Conservation (phyloP, 2,113 vertebrate species). For the Amblyopsis rosae region DNA sequence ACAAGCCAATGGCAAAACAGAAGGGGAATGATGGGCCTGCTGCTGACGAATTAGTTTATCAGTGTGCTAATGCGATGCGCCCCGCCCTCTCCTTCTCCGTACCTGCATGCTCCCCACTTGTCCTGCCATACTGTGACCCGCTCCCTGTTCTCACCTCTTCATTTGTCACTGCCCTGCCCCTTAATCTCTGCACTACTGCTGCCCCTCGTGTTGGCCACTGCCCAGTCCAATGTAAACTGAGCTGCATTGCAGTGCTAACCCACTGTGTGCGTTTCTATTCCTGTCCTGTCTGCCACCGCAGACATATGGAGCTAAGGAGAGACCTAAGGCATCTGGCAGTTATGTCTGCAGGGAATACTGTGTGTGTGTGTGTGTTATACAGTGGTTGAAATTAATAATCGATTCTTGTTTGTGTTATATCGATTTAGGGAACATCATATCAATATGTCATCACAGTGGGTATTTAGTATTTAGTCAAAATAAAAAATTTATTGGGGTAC, state of each 20-base stretch:
- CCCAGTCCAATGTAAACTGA: background rate
- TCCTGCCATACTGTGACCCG: background rate
- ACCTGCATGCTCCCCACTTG: background rate
- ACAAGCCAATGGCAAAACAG: constrained; percentile 36
- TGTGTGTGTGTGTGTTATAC: background rate
- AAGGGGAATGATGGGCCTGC: constrained; percentile 17
- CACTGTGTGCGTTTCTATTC: background rate
- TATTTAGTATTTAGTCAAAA: too few species aligned
- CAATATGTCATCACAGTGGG: too few species aligned
- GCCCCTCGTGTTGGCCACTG: background rate
- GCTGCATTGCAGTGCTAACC: background rate
- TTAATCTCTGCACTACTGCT: background rate
- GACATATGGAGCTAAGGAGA: background rate
- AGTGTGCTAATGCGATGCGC: background rate
- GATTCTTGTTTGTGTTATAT: too few species aligned
- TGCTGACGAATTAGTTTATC: constrained; percentile 35
- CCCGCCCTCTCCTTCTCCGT: background rate
- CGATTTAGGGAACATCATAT: too few species aligned
- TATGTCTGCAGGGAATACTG: background rate
- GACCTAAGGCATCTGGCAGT: background rate
- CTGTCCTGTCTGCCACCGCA: background rate
- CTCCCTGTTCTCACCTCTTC: background rate
- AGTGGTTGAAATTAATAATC: too few species aligned
- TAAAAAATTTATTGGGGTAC: too few species aligned
- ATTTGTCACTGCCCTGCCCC: background rate